phyloP scores from a whole-genome alignment of 2,888 invertebrate genomes.

The Cataglyphis albicans region DNA sequence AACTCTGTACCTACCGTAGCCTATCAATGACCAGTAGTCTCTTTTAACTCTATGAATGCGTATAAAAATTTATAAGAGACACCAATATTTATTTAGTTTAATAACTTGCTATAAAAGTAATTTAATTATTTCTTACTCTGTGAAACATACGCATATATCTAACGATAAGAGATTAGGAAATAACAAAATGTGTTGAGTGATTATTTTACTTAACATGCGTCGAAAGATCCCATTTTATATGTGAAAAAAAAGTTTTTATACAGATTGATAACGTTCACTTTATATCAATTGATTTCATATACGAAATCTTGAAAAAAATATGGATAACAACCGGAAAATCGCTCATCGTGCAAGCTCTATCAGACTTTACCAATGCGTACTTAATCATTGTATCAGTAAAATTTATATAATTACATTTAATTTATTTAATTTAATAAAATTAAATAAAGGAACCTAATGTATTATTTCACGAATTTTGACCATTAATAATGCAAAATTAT shows the following conservation, averaged over 20 bases:
- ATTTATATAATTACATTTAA: slow-evolving; percentile 15
- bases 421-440: neutral
- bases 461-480: slow-evolving; percentile 6
- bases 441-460: neutral
- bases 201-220: neutral
- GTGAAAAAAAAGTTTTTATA: slow-evolving; percentile 38
- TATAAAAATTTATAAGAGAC: neutral
- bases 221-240: slow-evolving; percentile 6
- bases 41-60: slow-evolving; percentile 13
- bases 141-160: neutral
- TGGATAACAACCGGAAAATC: neutral
- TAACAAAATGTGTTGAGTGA: neutral
- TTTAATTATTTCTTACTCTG: slow-evolving; percentile 9
- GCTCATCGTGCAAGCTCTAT: slow-evolving; percentile 3
- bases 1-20: slow-evolving; percentile 6
- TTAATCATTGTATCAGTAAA: slow-evolving; percentile 39
- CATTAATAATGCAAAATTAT: neutral
- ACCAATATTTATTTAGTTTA: slow-evolving; percentile 5
- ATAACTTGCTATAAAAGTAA: neutral
- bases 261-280: neutral
- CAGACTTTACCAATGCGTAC: neutral
- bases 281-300: neutral
- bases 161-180: neutral
- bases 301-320: neutral
- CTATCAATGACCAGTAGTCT: slow-evolving; percentile 8